Evolutionary conservation across 2,888 invertebrate species (phyloP).

Genomic region (Brachypterus glaber): DNA sequence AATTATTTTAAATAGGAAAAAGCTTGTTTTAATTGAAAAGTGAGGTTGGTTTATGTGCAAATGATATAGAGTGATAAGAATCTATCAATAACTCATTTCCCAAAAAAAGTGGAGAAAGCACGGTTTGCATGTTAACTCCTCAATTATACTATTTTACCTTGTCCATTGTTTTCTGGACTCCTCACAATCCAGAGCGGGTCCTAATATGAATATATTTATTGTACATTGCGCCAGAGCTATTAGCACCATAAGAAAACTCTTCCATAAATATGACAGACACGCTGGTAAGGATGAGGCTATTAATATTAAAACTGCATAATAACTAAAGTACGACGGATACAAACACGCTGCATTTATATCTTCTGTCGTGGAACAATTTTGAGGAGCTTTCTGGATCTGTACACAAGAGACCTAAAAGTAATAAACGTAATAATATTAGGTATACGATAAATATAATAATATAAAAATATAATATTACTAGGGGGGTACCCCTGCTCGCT

Average conservation of each 20-base stretch:
- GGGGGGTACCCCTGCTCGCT: no score
- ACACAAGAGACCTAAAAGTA: slow-evolving; percentile 33
- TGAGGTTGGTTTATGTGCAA: no score
- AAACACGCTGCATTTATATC: slow-evolving; percentile 44
- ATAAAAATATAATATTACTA: no score
- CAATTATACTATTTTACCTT: no score
- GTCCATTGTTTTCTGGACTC: slow-evolving; percentile 41
- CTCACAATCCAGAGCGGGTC: slow-evolving; percentile 49
- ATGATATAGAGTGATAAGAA: no score
- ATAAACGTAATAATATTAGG: not conserved
- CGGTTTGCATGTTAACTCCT: no score
- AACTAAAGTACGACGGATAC: slow-evolving; percentile 66
- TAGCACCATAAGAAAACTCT: slow-evolving; percentile 53
- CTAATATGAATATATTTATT: slow-evolving; percentile 49
- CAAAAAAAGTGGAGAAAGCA: no score
- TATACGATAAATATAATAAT: slow-evolving; percentile 6
- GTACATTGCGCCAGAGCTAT: slow-evolving; percentile 52
- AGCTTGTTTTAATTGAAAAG: no score
- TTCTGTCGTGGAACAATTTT: slow-evolving; percentile 32
- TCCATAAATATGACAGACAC: slow-evolving; percentile 60
- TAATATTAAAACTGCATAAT: slow-evolving; percentile 59
- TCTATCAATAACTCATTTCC: no score
- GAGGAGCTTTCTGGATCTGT: slow-evolving; percentile 24
- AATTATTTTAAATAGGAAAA: no score
- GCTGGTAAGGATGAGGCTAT: slow-evolving; percentile 62